Evolutionary conservation across 2,113 vertebrate genomes (phyloP).

Genomic region (Thalassoma bifasciatum): DNA sequence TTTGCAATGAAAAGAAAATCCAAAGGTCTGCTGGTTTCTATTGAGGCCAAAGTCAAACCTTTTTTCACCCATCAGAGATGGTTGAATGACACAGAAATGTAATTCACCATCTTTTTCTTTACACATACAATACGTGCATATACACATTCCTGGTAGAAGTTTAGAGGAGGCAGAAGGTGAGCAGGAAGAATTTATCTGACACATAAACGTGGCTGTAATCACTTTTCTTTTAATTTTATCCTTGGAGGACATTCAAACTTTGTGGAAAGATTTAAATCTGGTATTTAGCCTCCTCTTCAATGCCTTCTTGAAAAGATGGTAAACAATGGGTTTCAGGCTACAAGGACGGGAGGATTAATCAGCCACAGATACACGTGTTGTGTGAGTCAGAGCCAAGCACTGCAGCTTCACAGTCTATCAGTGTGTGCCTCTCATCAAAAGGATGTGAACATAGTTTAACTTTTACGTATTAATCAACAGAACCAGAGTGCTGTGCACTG

Average conservation of each 20-base stretch:
- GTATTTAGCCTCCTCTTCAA: background rate
- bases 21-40: conserved; percentile 17
- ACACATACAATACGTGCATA: conserved; percentile 30
- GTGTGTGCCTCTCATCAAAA: background rate
- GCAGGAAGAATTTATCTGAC: conserved; percentile 66
- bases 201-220: conserved; percentile 18
- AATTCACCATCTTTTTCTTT: conserved; percentile 41
- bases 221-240: conserved; percentile 41
- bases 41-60: background rate
- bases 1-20: conserved; percentile 17
- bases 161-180: conserved; percentile 59
- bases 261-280: conserved; percentile 23
- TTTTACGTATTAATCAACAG: too few species aligned
- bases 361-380: background rate
- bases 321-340: conserved; percentile 1
- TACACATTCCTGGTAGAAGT: background rate
- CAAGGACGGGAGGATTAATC: background rate
- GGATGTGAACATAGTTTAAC: background rate
- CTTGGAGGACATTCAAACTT: conserved; percentile 10
- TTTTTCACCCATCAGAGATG: conserved; percentile 1
- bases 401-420: background rate
- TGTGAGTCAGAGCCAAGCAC: background rate
- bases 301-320: conserved; percentile 13
- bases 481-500: too few species aligned
- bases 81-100: conserved; percentile 32